A percentile compares a stretch with the other conserved stretches of the same genome.
These are phyloP conservation scores for Hypotaenidia okinawae DNA, from an alignment of 2,797 vertebrate species.

Conservation along the genomic window DNA sequence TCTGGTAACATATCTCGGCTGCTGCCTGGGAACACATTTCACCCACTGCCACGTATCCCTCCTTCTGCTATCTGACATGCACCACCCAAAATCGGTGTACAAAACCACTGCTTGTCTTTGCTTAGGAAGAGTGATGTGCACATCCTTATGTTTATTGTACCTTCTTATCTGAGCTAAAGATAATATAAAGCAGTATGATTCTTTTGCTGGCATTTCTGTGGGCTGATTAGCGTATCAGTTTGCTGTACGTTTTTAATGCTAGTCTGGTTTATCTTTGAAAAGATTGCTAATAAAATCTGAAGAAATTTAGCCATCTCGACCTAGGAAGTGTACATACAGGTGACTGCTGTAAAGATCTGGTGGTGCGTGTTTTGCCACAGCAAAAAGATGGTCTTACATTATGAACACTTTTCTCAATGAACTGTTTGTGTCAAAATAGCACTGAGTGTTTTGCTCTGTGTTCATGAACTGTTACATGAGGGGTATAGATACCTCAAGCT, in stretches of 20 bases:
- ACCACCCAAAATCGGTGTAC: neutral
- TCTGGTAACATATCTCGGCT: neutral
- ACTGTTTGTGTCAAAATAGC: neutral
- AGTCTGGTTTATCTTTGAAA: neutral
- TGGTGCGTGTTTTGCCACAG: neutral
- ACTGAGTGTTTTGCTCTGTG: neutral
- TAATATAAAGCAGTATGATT: neutral
- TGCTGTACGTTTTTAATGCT: neutral
- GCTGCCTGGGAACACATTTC: neutral
- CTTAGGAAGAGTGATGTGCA: conserved; percentile 2
- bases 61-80: neutral
- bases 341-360: neutral
- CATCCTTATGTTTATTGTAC: neutral
- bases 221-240: neutral
- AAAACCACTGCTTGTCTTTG: neutral
- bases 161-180: neutral
- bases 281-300: neutral
- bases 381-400: neutral
- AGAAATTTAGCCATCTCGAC: neutral
- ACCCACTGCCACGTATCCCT: neutral
- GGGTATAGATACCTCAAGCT: neutral
- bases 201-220: neutral
- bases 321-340: neutral
- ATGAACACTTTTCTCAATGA: neutral
- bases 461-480: neutral